phyloP scores from a whole-genome alignment of 2,113 vertebrate genomes.

The Otis tarda region DNA sequence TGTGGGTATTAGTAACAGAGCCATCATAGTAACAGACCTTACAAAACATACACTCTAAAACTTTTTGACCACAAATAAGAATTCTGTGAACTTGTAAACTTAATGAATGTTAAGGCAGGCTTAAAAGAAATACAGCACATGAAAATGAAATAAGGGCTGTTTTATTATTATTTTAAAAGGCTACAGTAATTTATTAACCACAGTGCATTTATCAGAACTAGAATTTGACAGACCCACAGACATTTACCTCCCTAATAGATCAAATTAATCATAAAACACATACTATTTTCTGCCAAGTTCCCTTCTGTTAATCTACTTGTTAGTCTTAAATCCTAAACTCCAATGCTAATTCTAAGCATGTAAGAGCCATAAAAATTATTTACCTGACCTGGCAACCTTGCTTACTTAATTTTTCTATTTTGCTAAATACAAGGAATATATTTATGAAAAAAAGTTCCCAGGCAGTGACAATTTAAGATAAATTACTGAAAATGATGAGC shows the following conservation, averaged over 20 bases:
- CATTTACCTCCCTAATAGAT: not conserved
- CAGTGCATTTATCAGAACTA: not conserved
- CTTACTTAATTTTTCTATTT: not conserved
- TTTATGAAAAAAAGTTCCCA: not conserved
- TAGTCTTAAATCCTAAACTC: not conserved
- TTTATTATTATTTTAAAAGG: conserved; percentile 9
- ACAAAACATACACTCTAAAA: not conserved
- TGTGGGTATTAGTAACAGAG: not conserved
- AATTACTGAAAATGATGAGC: not conserved
- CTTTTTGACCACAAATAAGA: conserved; percentile 15
- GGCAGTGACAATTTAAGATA: not conserved
- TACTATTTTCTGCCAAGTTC: not conserved
- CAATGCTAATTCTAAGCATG: not conserved
- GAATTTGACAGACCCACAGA: not conserved
- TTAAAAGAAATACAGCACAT: not conserved
- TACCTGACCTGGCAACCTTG: not conserved
- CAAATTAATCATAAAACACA: not conserved
- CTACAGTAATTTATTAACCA: conserved; percentile 2
- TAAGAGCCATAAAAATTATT: not conserved
- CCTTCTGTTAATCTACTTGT: not conserved
- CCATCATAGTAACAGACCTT: not conserved
- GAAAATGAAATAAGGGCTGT: not conserved
- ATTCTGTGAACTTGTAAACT: not conserved
- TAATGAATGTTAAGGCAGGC: not conserved
- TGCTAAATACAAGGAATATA: not conserved